phyloP scores from a whole-genome alignment of 2,797 vertebrate species.

The Phataginus tetradactyla region DNA sequence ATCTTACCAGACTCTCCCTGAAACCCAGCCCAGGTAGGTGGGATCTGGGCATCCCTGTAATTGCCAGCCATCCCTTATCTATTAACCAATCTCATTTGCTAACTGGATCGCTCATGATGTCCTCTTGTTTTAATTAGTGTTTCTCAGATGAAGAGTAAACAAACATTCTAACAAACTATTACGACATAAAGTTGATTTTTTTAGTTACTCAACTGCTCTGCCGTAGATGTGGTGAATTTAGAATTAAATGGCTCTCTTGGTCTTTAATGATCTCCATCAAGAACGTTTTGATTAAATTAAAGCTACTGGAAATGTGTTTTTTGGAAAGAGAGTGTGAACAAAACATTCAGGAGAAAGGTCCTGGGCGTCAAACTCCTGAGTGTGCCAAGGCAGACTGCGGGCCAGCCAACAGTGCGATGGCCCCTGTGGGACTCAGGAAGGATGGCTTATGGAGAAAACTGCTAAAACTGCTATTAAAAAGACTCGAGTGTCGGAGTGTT shows the following conservation, averaged over 20 bases:
- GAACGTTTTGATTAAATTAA: conserved; percentile 86
- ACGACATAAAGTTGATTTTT: conserved; percentile 85
- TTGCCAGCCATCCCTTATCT: conserved; percentile 79
- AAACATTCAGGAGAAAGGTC: conserved; percentile 62
- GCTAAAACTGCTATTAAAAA: accelerated
- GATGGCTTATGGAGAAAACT: background rate
- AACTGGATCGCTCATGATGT: conserved; percentile 84
- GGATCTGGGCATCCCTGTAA: conserved; percentile 69
- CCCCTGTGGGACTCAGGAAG: background rate
- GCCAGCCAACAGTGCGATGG: background rate
- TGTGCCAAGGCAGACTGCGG: background rate
- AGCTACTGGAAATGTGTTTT: conserved; percentile 81
- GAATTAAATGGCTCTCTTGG: conserved; percentile 85
- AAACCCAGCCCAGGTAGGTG: background rate
- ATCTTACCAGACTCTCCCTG: background rate
- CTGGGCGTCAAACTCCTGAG: conserved; percentile 6
- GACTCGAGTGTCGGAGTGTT: background rate
- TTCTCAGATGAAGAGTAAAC: conserved; percentile 86
- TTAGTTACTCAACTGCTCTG: conserved; percentile 84
- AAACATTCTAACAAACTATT: conserved; percentile 87
- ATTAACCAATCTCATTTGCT: conserved; percentile 84
- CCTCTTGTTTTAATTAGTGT: conserved; percentile 88
- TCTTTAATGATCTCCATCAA: conserved; percentile 85
- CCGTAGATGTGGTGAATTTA: conserved; percentile 83
- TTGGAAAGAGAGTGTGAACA: conserved; percentile 78